phyloP scores from a whole-genome alignment of 2,113 vertebrate species.

The Alethe castanea region DNA sequence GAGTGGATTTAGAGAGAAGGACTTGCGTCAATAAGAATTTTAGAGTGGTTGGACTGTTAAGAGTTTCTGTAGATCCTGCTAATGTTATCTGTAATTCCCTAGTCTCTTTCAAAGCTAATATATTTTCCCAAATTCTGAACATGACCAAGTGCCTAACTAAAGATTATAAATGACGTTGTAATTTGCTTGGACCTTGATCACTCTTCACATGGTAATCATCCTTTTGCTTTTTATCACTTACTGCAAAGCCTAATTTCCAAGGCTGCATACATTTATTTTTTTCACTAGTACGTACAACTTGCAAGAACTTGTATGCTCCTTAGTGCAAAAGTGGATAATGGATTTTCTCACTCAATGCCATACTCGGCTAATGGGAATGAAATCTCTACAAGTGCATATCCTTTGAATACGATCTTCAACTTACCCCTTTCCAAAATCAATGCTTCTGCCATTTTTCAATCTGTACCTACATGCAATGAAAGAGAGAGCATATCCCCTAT shows the following conservation, averaged over 20 bases:
- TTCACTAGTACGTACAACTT: not conserved
- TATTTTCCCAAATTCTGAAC: not conserved
- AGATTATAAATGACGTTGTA: not conserved
- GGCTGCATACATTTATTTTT: not conserved
- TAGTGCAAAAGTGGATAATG: not conserved
- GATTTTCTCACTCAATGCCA: not conserved
- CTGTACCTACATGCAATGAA: not conserved
- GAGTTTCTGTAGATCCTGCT: not conserved
- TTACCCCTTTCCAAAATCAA: not conserved
- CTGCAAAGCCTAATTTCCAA: not conserved
- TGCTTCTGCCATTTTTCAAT: not conserved
- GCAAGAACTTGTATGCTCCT: not conserved
- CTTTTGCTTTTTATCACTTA: not conserved
- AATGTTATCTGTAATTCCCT: not conserved
- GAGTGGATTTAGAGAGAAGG: not conserved
- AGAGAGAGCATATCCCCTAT: fast-evolving
- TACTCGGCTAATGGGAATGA: not conserved
- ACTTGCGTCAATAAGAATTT: not conserved
- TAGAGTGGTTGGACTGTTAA: not conserved
- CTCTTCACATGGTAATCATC: not conserved
- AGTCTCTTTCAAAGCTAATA: not conserved
- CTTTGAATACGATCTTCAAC: not conserved
- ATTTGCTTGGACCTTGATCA: not conserved
- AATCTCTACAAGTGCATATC: fast-evolving
- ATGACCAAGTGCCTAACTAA: not conserved